Conservation (phyloP, 1,140 invertebrate genomes). For the Lepidurus packardi region DNA sequence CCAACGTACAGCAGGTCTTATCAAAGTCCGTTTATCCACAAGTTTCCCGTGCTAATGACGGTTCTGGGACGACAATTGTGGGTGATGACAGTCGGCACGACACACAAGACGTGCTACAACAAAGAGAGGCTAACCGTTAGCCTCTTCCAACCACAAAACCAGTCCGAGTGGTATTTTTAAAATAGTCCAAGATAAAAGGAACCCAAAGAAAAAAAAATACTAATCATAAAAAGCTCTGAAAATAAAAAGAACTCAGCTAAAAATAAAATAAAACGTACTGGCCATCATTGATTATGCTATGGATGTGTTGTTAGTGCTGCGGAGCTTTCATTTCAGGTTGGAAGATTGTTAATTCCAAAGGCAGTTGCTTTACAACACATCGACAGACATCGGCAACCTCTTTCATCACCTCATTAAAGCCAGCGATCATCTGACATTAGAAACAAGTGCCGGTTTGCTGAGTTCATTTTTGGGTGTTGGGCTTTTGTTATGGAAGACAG, state of each 20-base stretch:
- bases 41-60: conserved; percentile 10
- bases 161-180: neutral
- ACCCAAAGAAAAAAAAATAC: too few relatives aligned
- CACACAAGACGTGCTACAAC: neutral
- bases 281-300: neutral
- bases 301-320: neutral
- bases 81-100: conserved; percentile 17
- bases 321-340: neutral
- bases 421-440: neutral
- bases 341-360: neutral
- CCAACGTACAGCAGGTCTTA: neutral
- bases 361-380: neutral
- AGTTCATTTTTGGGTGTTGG: neutral
- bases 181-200: neutral
- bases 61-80: neutral
- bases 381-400: neutral
- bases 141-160: neutral
- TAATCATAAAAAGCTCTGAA: neutral
- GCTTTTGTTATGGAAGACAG: neutral
- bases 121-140: neutral
- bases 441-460: neutral
- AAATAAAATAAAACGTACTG: neutral
- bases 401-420: conserved; percentile 10
- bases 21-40: conserved; percentile 15
- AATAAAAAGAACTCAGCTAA: neutral